Percentiles rank a stretch among this genome's conserved stretches.
phyloP scores from a whole-genome alignment of 1,140 invertebrate species.

The Bilobella aurantiaca region DNA sequence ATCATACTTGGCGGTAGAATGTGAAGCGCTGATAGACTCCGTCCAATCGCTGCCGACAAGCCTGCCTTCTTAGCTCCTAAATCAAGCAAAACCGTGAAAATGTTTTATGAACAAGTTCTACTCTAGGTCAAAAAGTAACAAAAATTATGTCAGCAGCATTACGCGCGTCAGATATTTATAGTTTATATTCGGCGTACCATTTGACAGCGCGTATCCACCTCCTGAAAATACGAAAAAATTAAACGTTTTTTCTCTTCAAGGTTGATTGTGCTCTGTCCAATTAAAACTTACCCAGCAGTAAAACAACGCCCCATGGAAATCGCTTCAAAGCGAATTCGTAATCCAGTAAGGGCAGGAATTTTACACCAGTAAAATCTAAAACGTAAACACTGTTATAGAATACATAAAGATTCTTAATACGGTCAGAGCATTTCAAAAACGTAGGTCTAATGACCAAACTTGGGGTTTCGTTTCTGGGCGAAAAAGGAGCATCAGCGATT shows the following conservation, averaged over 20 bases:
- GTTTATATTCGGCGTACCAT: constrained; percentile 40
- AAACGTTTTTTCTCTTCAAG: background rate
- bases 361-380: constrained; percentile 19
- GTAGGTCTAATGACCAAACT: too few species aligned
- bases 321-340: constrained; percentile 31
- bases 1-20: constrained; percentile 36
- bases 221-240: constrained; percentile 39
- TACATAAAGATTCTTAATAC: background rate
- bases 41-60: constrained; percentile 60
- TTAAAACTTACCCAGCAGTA: constrained; percentile 31
- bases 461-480: too few species aligned
- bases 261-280: too few species aligned
- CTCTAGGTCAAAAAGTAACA: too few species aligned
- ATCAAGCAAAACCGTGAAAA: too few species aligned
- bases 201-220: constrained; percentile 78
- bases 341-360: constrained; percentile 27
- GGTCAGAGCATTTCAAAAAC: background rate
- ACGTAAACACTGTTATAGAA: background rate
- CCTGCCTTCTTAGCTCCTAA: constrained; percentile 58
- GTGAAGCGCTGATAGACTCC: constrained; percentile 42
- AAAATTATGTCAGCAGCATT: background rate
- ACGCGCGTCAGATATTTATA: background rate
- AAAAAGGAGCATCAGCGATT: too few species aligned
- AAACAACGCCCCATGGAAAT: constrained; percentile 35
- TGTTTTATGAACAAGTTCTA: too few species aligned